Percentiles rank a stretch among this genome's conserved stretches.
Conservation (phyloP, 2,797 vertebrate species). For the Chaetodon trifasciatus region DNA sequence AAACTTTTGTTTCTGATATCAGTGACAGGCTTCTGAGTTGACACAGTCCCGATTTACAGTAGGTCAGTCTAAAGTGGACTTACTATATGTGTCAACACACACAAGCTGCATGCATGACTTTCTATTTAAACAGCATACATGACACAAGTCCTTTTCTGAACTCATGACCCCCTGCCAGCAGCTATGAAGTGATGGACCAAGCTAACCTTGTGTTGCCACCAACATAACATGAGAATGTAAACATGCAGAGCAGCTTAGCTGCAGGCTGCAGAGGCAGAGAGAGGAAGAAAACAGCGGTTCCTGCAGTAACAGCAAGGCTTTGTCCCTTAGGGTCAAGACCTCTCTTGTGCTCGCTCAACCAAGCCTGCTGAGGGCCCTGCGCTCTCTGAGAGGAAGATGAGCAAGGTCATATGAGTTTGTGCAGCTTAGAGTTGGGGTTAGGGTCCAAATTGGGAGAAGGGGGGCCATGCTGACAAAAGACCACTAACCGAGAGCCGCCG, state of each 20-base stretch:
- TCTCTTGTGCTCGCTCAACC: conserved; percentile 60
- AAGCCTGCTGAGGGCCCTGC: conserved; percentile 48
- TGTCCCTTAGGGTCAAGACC: conserved; percentile 70
- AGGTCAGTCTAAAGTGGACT: conserved; percentile 18
- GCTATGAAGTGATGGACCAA: conserved; percentile 23
- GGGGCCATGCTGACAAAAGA: conserved; percentile 51
- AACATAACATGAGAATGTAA: conserved; percentile 65
- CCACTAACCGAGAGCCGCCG: conserved; percentile 18
- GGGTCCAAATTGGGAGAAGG: conserved; percentile 21
- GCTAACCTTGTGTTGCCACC: conserved; percentile 60
- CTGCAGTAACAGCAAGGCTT: conserved; percentile 61
- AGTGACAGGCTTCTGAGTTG: not conserved
- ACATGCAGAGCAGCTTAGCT: conserved; percentile 61
- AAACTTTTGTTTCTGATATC: not conserved
- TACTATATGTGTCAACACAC: conserved; percentile 31
- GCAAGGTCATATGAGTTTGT: conserved; percentile 64
- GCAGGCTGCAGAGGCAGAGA: conserved; percentile 27
- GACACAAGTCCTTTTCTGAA: conserved; percentile 39
- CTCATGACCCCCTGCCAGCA: conserved; percentile 45
- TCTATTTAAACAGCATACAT: conserved; percentile 57
- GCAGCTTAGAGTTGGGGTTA: conserved; percentile 27
- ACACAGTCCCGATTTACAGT: conserved; percentile 6
- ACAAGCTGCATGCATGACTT: conserved; percentile 32
- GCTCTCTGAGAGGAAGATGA: conserved; percentile 55
- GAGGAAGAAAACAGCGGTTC: conserved; percentile 45